These are phyloP conservation scores for Erpobdella octoculata DNA, from an alignment of 2,888 invertebrate species.

Conservation along the genomic window DNA sequence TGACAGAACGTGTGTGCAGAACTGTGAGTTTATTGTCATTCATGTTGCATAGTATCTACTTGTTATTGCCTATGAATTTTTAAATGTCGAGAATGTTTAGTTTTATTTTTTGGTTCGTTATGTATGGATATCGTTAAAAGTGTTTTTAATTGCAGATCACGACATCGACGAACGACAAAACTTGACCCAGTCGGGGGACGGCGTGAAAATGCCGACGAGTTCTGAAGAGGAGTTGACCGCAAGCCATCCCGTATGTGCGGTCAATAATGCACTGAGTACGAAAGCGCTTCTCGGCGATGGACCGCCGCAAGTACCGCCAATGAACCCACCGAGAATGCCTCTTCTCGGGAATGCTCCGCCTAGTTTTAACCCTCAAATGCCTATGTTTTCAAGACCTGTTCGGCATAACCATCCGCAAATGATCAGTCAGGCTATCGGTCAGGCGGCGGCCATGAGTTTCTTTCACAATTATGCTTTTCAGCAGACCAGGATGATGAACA, in stretches of 20 bases:
- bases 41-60: too few species aligned
- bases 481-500: too few species aligned
- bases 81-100: neutral
- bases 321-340: neutral
- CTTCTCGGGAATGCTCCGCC: neutral
- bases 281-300: neutral
- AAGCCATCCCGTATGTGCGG: neutral
- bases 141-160: neutral
- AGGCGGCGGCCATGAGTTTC: too few species aligned
- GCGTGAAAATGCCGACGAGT: neutral
- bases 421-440: too few species aligned
- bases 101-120: neutral
- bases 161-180: conserved; percentile 3
- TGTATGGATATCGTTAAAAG: too few species aligned
- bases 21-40: neutral
- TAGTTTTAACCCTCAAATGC: neutral
- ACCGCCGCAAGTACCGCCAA: neutral
- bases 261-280: neutral
- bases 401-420: too few species aligned
- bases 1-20: neutral
- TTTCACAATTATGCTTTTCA: too few species aligned
- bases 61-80: neutral
- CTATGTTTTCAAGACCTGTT: too few species aligned
- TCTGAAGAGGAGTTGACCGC: neutral
- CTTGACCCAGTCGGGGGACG: neutral